Conservation (phyloP, 2,797 vertebrate species). For the Gephyroberyx darwinii region DNA sequence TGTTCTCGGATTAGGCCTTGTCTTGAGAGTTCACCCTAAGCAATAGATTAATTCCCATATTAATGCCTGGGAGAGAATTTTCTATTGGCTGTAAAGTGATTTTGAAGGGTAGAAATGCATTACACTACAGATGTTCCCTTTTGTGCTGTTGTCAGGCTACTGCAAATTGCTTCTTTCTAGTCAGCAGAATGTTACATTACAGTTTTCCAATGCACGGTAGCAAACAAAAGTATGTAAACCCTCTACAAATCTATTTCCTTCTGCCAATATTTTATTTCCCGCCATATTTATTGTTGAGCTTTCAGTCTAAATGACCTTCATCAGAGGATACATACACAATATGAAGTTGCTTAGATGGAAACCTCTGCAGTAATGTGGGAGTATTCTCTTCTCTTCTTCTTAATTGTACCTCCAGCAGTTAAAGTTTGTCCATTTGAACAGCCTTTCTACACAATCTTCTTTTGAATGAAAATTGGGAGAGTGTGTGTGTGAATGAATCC, state of each 20-base stretch:
- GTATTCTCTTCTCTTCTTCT: too few relatives aligned
- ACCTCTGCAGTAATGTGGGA: too few relatives aligned
- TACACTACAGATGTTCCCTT: conserved; percentile 9
- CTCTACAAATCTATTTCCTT: neutral
- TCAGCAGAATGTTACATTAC: neutral
- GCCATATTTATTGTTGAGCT: too few relatives aligned
- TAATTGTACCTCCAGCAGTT: too few relatives aligned
- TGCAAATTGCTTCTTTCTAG: neutral
- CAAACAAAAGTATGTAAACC: neutral
- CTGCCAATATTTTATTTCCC: too few relatives aligned
- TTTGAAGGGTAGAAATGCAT: conserved; percentile 2
- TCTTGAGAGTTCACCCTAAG: conserved; percentile 10
- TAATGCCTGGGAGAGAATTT: conserved; percentile 12
- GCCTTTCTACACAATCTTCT: too few relatives aligned
- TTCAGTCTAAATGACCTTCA: too few relatives aligned
- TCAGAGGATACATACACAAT: too few relatives aligned
- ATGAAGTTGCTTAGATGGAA: too few relatives aligned
- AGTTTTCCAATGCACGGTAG: neutral
- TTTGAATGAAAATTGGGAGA: too few relatives aligned
- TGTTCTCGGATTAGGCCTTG: conserved; percentile 26
- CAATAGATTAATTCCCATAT: conserved; percentile 20
- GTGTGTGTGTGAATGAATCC: too few relatives aligned
- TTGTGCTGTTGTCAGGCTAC: conserved; percentile 1
- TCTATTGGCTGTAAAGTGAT: conserved; percentile 9
- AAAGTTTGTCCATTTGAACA: too few relatives aligned